phyloP scores from a whole-genome alignment of 2,113 vertebrate genomes.

The Passer domesticus region DNA sequence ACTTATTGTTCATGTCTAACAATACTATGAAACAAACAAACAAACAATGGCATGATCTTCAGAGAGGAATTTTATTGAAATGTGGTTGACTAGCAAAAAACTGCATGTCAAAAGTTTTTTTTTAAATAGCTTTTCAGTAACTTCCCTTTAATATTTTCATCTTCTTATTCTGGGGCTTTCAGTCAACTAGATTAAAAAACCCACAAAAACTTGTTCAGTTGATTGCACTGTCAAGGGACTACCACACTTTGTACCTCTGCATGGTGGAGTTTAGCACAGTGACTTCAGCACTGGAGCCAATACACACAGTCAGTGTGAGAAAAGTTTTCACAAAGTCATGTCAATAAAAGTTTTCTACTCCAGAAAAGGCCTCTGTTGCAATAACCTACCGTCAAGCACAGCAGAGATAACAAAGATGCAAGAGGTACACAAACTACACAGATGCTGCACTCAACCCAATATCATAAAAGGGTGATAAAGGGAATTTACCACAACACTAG shows the following conservation, averaged over 20 bases:
- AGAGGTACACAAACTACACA: neutral
- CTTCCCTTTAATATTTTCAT: neutral
- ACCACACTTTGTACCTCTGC: neutral
- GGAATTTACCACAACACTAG: neutral
- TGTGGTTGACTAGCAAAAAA: constrained; percentile 30
- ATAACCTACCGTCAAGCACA: neutral
- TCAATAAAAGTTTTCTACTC: neutral
- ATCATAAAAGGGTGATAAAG: neutral
- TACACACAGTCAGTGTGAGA: neutral
- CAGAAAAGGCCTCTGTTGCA: neutral
- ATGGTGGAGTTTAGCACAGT: neutral
- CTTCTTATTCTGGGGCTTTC: neutral
- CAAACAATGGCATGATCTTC: constrained; percentile 12
- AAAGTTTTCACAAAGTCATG: neutral
- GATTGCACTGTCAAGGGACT: neutral
- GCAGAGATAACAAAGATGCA: neutral
- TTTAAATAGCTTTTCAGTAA: constrained; percentile 16
- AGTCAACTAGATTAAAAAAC: neutral
- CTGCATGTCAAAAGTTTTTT: neutral
- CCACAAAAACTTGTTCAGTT: neutral
- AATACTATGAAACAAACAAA: constrained; percentile 33
- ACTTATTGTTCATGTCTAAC: constrained; percentile 40
- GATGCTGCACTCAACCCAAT: neutral
- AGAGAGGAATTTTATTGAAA: constrained; percentile 25
- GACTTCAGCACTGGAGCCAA: neutral